Conservation (phyloP, 2,113 vertebrate species). For the Pao palembangensis region DNA sequence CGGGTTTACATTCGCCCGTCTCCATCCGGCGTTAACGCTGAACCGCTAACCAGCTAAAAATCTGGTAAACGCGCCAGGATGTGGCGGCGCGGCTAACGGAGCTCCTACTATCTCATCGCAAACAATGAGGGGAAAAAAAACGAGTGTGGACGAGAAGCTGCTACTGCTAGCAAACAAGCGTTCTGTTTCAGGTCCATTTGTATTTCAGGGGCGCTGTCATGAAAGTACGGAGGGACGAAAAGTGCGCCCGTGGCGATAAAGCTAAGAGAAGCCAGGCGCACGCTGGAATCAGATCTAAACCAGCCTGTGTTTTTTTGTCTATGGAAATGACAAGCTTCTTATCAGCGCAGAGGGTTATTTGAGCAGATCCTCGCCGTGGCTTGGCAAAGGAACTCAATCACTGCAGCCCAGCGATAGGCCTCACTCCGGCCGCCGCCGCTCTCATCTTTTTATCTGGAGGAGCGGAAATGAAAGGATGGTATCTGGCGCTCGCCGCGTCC, state of each 20-base stretch:
- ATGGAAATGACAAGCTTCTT: slow-evolving; percentile 70
- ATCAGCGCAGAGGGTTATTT: slow-evolving; percentile 66
- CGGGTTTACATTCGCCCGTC: too few relatives aligned
- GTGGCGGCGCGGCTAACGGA: too few relatives aligned
- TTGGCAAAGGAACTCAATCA: slow-evolving; percentile 70
- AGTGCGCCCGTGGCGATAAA: slow-evolving; percentile 41
- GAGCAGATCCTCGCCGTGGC: slow-evolving; percentile 59
- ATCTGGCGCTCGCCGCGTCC: slow-evolving; percentile 43
- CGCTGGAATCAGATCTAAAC: slow-evolving; percentile 63
- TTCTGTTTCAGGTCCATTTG: background rate
- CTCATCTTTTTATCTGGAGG: slow-evolving; percentile 71
- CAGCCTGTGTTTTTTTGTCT: slow-evolving; percentile 54
- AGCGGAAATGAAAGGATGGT: slow-evolving; percentile 75
- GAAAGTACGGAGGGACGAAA: slow-evolving; percentile 28
- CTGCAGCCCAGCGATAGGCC: slow-evolving; percentile 61
- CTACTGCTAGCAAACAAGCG: background rate
- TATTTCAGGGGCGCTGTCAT: slow-evolving; percentile 29
- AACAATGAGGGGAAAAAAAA: too few relatives aligned
- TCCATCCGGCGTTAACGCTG: too few relatives aligned
- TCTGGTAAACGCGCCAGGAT: too few relatives aligned
- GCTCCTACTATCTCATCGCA: too few relatives aligned
- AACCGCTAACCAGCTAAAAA: too few relatives aligned
- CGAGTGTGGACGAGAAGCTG: background rate
- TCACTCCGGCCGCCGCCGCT: slow-evolving; percentile 51
- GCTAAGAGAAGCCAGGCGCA: slow-evolving; percentile 43